phyloP scores from a whole-genome alignment of 2,113 vertebrate genomes.

The Mustela nigripes region DNA sequence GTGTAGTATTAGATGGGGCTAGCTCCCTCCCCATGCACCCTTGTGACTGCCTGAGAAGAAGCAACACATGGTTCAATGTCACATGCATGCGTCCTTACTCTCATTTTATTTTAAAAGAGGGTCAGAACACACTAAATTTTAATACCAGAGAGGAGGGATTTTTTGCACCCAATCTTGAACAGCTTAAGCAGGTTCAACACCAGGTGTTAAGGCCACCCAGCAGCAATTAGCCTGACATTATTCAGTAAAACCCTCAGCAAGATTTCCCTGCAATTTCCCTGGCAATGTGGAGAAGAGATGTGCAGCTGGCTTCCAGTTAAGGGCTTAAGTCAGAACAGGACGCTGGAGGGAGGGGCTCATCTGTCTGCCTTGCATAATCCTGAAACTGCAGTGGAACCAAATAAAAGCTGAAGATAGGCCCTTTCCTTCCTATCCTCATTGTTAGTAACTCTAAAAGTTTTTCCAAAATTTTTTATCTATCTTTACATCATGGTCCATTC shows the following conservation, averaged over 20 bases:
- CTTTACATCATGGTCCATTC: conserved; percentile 23
- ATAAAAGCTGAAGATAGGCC: conserved; percentile 38
- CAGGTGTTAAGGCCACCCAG: background rate
- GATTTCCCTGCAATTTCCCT: background rate
- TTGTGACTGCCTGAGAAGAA: background rate
- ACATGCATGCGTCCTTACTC: background rate
- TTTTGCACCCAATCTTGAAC: background rate
- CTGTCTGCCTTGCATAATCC: conserved; percentile 34
- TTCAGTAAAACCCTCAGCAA: conserved; percentile 24
- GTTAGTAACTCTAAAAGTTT: conserved; percentile 26
- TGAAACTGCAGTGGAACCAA: conserved; percentile 38
- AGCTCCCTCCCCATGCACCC: background rate
- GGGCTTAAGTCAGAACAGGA: conserved; percentile 15
- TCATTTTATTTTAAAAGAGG: conserved; percentile 12
- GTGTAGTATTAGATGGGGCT: background rate
- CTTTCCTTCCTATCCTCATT: conserved; percentile 32
- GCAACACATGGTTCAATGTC: background rate
- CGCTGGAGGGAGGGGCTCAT: background rate
- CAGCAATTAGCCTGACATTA: background rate
- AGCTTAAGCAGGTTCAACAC: conserved; percentile 27
- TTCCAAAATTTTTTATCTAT: background rate
- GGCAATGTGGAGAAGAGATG: conserved; percentile 30
- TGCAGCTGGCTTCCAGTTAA: background rate
- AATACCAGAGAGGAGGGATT: conserved; percentile 30
- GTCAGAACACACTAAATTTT: background rate